A percentile compares a stretch with the other conserved stretches of the same genome.
These are phyloP conservation scores for Onthophagus sagittarius DNA, from an alignment of 2,888 invertebrate genomes.

Conservation along the genomic window DNA sequence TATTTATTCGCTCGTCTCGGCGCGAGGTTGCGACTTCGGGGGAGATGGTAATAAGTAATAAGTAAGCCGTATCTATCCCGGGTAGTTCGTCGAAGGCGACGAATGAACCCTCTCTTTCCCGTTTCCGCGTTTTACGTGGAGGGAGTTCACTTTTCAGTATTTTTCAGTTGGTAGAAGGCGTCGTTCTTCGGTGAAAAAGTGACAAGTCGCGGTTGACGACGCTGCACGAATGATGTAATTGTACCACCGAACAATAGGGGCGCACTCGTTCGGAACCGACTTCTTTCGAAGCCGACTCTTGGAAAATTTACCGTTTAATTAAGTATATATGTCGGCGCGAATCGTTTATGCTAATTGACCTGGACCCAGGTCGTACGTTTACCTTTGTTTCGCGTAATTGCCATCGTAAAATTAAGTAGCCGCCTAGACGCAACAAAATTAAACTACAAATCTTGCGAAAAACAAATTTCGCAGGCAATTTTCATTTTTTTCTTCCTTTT, in stretches of 20 bases:
- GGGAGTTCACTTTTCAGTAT: too few species aligned
- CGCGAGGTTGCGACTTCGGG: not conserved
- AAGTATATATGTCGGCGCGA: not conserved
- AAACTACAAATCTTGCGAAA: not conserved
- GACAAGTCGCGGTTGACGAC: not conserved
- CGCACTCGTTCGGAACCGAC: not conserved
- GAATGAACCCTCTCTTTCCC: not conserved
- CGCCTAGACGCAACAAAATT: not conserved
- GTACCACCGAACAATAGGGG: not conserved
- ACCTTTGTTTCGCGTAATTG: not conserved
- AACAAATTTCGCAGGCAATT: not conserved
- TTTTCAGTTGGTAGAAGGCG: not conserved
- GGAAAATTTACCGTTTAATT: not conserved
- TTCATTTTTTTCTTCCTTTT: too few species aligned
- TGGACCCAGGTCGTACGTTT: not conserved
- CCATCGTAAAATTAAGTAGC: not conserved
- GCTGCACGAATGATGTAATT: not conserved
- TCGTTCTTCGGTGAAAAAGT: not conserved
- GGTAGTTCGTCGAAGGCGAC: not conserved
- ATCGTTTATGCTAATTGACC: not conserved
- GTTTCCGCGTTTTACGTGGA: too few species aligned
- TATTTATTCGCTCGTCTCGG: not conserved
- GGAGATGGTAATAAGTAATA: not conserved
- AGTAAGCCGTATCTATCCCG: not conserved
- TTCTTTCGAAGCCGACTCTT: not conserved